Base-by-base conservation (phyloP, 1,140 invertebrate genomes). In the Drosophila ficusphila region DNA sequence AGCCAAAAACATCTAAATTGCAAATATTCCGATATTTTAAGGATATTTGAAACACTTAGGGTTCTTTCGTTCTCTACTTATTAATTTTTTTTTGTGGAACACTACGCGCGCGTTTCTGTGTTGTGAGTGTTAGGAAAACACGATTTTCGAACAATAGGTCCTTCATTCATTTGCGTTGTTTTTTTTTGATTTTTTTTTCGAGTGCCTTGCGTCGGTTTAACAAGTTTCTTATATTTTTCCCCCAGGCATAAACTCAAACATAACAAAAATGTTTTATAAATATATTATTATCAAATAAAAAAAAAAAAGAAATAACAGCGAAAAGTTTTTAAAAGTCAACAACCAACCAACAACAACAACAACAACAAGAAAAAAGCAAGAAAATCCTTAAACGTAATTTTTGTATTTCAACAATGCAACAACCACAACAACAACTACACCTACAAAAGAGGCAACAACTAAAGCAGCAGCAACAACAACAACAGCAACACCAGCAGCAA, bases 201-300 rank as follows among this genome's bases (percentile, higher is more conserved):
- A 38, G 52, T 72, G 69, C 12, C 14, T 3, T 52, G 16, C 54
- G 54, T 44, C 54, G 60, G 60, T 25, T 72, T 39, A 34, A 16
- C 44, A 46, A 61, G 52, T 70, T 72, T 44, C 25, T 31, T 34
- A 46, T 73, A 64, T 36, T 53, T 41, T 25, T 8, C 21, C 23
- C 23, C 27, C 60, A 89, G 61, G 77, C 83, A 79, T 74, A 82
- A 74, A 86, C 82, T 81, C 69, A 85, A 83, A 79, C 65, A 78
- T 51, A 75, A 78, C 47, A 69, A 75, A 86, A 89, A 76, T 72
- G 68, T 82, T 82, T 82, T 83, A 76, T 89, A 86, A 67, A 76
- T 74, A 81, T 72, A 68, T 77, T 60, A 76, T 73, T 61, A 60
- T 69, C 39, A 74, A 61, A 34, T 38, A 52, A 42, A 11, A 70